These are phyloP conservation scores for Haliclona indistincta DNA, from an alignment of 37 sponge, comb jelly and placozoan species.

Conservation along the genomic window DNA sequence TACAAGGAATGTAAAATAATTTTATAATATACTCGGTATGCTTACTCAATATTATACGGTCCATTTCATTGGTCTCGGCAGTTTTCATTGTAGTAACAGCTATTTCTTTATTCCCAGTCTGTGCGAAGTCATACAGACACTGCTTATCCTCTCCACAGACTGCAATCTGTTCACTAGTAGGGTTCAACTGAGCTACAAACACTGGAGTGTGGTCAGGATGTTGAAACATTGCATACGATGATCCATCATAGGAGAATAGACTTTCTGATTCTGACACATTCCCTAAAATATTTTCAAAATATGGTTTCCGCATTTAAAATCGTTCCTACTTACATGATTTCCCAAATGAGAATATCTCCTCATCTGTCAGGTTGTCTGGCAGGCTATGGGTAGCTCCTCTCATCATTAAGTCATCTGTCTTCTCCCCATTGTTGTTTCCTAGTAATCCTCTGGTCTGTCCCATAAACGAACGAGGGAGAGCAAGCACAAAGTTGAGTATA, in stretches of 20 bases:
- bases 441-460: slow-evolving; percentile 59
- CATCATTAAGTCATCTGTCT: slow-evolving; percentile 53
- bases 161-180: background rate
- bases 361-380: too few relatives aligned
- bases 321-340: too few relatives aligned
- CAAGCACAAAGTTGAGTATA: slow-evolving; percentile 10
- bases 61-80: background rate
- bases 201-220: slow-evolving; percentile 54
- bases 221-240: too few relatives aligned
- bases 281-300: too few relatives aligned
- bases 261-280: too few relatives aligned
- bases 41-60: background rate
- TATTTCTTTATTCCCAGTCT: slow-evolving; percentile 46
- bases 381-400: too few relatives aligned
- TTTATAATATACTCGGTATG: background rate
- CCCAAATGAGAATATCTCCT: too few relatives aligned
- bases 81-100: slow-evolving; percentile 28
- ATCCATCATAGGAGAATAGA: too few relatives aligned
- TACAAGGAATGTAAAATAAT: background rate
- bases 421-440: slow-evolving; percentile 70
- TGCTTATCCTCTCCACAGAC: slow-evolving; percentile 27
- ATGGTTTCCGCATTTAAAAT: too few relatives aligned
- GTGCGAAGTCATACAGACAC: slow-evolving; percentile 64
- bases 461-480: slow-evolving; percentile 28
- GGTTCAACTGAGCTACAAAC: slow-evolving; percentile 47